phyloP scores from a whole-genome alignment of 2,888 invertebrate species.

The Dicyrtoma fusca region DNA sequence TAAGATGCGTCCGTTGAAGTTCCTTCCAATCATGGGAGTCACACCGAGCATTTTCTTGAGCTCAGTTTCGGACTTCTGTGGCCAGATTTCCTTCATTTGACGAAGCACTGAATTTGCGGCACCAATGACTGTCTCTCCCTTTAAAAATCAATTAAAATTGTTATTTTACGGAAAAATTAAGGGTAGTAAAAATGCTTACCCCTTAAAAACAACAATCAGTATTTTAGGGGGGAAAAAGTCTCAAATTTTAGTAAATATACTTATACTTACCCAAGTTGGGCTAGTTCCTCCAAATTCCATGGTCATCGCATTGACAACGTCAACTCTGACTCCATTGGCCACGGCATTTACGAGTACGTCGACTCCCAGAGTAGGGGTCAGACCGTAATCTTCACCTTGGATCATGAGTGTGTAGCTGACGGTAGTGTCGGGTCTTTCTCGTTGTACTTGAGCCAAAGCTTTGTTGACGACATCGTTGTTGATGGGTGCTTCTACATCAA shows the following conservation, averaged over 20 bases:
- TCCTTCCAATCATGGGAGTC: slow-evolving; percentile 53
- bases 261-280: too few species aligned
- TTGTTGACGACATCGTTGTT: slow-evolving; percentile 46
- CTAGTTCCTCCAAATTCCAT: slow-evolving; percentile 42
- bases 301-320: slow-evolving; percentile 47
- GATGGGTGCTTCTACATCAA: slow-evolving; percentile 54
- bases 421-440: slow-evolving; percentile 48
- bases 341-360: slow-evolving; percentile 39
- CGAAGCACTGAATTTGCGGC: slow-evolving; percentile 33
- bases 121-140: slow-evolving; percentile 41
- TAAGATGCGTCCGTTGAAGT: slow-evolving; percentile 28
- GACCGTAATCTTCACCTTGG: slow-evolving; percentile 43
- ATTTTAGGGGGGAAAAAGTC: too few species aligned
- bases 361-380: slow-evolving; percentile 40
- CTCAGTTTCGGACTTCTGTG: slow-evolving; percentile 42
- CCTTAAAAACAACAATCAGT: too few species aligned
- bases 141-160: too few species aligned
- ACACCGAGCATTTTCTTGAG: slow-evolving; percentile 50
- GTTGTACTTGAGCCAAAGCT: slow-evolving; percentile 51
- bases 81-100: slow-evolving; percentile 46
- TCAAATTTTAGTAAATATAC: too few species aligned
- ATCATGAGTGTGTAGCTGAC: slow-evolving; percentile 48
- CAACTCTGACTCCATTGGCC: slow-evolving; percentile 41
- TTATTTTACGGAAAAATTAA: too few species aligned
- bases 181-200: too few species aligned